Base-by-base conservation (phyloP, 2,888 invertebrate genomes). In the Coremacera marginata region DNA sequence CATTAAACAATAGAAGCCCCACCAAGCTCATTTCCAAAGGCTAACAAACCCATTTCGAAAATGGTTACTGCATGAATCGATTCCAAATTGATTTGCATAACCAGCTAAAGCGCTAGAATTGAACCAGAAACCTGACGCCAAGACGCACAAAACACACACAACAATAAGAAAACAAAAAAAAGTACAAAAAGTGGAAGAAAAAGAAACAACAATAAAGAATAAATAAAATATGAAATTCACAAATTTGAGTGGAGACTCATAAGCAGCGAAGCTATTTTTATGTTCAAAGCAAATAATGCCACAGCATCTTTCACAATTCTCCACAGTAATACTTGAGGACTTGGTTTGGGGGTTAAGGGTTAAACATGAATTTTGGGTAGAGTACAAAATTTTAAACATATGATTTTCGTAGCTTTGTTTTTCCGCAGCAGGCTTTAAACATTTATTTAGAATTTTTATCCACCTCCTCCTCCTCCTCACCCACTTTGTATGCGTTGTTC, bases 401-500 rank as follows among this genome's bases (percentile, higher is more conserved):
- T 70, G 60, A 71, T 57, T 37, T 37, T 57, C 44, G 37, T 57
- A 4, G 60, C 5, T 27, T 68, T 25, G 49, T 51, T 68, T 68
- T 44, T 49, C n/a, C 25, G 25, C 22, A 71, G 19, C 19, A 71
- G 19, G 57, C 22, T 31, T 57, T 31, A 5, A 57, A 37, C 57
- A 71, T 71, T 57, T 60, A 37, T 44, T 60, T 44, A 5, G 22
- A 11, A 55, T 16, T 51, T 68, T 34, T n/a, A 8, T 19, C 44
- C 44, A 44, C 44, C 44, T 44, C 11, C 44, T 11, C 14, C 44
- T 44, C 14, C 37, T 1, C 3, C 22, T 14, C 4, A 2, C 25
- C 85, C 83, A 84, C 84, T 84, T 84, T 84, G 70, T 52, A 51
- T 57, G 63, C 16, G 25, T 16, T 11, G 2, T n/a, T 22, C 9